A percentile compares a stretch with the other conserved stretches of the same genome.
Evolutionary conservation across 1,140 invertebrate species (phyloP).

Genomic region (Charaxes varanes): DNA sequence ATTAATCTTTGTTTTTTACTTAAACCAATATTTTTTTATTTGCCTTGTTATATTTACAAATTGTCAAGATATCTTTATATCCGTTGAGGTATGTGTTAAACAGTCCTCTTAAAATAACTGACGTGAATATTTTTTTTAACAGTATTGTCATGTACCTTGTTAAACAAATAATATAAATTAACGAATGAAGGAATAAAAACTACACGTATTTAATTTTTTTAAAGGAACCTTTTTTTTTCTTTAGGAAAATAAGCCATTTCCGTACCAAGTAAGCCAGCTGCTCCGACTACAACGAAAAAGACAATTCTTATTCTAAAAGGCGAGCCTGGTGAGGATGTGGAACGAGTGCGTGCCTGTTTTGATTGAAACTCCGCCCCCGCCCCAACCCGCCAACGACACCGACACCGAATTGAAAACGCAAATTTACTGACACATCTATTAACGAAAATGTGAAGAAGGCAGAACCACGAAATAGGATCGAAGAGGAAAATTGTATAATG

Average conservation of each 20-base stretch:
- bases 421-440: constrained; percentile 71
- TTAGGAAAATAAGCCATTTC: constrained; percentile 28
- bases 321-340: constrained; percentile 62
- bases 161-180: too few species aligned
- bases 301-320: constrained; percentile 73
- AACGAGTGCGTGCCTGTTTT: constrained; percentile 68
- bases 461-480: constrained; percentile 53
- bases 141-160: too few species aligned
- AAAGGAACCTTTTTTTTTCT: neutral
- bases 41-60: too few species aligned
- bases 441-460: constrained; percentile 58
- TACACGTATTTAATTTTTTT: too few species aligned
- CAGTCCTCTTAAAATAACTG: too few species aligned
- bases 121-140: too few species aligned
- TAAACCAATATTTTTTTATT: too few species aligned
- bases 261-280: constrained; percentile 32
- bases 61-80: too few species aligned
- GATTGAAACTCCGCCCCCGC: constrained; percentile 63
- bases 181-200: too few species aligned
- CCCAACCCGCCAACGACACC: constrained; percentile 39
- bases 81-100: too few species aligned
- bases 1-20: too few species aligned
- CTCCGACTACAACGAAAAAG: constrained; percentile 61
- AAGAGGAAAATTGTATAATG: constrained; percentile 28
- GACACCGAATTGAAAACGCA: constrained; percentile 67